Evolutionary conservation across 1,140 invertebrate species (phyloP).

Genomic region (Odontomachus brunneus): DNA sequence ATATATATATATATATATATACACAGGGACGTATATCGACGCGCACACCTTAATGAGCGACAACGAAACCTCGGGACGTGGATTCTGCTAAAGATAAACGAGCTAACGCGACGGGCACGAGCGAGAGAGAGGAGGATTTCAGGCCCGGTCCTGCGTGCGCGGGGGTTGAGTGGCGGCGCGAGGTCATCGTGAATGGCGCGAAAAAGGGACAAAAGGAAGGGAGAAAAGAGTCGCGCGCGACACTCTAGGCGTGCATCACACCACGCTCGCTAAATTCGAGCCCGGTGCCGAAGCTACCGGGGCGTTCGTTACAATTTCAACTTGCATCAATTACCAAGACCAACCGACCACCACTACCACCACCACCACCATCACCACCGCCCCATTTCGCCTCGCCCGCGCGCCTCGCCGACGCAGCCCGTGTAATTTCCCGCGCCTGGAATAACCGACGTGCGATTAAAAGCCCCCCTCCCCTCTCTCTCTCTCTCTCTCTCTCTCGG

Average conservation of each 20-base stretch:
- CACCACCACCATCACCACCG: too few species aligned
- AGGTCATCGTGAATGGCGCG: conserved; percentile 41
- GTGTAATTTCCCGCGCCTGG: conserved; percentile 45
- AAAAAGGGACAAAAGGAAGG: conserved; percentile 23
- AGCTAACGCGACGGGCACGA: not conserved
- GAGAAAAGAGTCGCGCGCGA: conserved; percentile 38
- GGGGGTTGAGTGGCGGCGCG: not conserved
- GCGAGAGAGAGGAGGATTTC: not conserved
- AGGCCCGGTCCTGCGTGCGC: conserved; percentile 15
- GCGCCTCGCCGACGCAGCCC: not conserved
- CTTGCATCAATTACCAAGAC: conserved; percentile 64
- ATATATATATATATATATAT: too few species aligned
- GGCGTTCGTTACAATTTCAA: conserved; percentile 70
- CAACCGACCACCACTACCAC: too few species aligned
- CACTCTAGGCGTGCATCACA: conserved; percentile 22
- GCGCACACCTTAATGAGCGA: too few species aligned
- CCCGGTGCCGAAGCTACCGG: conserved; percentile 18
- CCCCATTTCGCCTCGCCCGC: not conserved
- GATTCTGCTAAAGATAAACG: conserved; percentile 1
- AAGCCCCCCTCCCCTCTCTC: conserved; percentile 21
- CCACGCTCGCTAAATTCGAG: conserved; percentile 50
- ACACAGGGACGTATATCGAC: too few species aligned
- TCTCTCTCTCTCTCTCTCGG: not conserved
- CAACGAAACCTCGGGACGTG: not conserved
- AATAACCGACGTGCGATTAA: conserved; percentile 63